Conservation (phyloP, 2,797 vertebrate genomes). For the Mionectes olivaceus region DNA sequence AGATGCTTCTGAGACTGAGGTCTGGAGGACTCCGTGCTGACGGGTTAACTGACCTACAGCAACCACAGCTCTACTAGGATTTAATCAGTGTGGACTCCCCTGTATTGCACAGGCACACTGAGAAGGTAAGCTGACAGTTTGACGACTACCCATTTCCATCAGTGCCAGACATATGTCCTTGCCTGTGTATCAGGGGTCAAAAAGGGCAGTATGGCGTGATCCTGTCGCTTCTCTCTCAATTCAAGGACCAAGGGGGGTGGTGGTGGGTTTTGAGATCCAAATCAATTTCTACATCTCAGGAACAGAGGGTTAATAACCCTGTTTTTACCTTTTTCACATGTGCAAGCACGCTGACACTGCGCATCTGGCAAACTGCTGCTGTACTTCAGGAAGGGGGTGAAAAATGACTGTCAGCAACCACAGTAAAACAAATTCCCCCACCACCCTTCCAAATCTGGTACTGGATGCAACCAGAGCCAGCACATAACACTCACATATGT, state of each 20-base stretch:
- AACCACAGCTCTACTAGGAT: not conserved
- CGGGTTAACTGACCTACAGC: not conserved
- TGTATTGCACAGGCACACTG: accelerated
- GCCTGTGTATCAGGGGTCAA: not conserved
- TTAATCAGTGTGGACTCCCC: not conserved
- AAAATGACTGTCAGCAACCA: not conserved
- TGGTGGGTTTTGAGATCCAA: not conserved
- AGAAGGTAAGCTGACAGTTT: not conserved
- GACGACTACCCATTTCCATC: not conserved
- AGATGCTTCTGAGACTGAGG: not conserved
- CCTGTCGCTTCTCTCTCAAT: not conserved
- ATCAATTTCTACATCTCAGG: not conserved
- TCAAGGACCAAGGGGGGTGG: not conserved
- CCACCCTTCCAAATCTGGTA: not conserved
- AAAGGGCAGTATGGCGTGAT: not conserved
- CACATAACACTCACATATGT: not conserved
- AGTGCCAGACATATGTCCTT: accelerated
- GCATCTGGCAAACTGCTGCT: slow-evolving; percentile 6
- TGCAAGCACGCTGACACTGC: not conserved
- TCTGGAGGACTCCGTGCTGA: accelerated
- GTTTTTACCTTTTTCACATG: accelerated
- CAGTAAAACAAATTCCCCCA: not conserved
- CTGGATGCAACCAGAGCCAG: not conserved
- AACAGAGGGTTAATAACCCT: not conserved
- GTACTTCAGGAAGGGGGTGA: not conserved